Percentiles rank a stretch among this genome's conserved stretches.
phyloP scores from a whole-genome alignment of 2,113 vertebrate genomes.

The Theristicus caerulescens region DNA sequence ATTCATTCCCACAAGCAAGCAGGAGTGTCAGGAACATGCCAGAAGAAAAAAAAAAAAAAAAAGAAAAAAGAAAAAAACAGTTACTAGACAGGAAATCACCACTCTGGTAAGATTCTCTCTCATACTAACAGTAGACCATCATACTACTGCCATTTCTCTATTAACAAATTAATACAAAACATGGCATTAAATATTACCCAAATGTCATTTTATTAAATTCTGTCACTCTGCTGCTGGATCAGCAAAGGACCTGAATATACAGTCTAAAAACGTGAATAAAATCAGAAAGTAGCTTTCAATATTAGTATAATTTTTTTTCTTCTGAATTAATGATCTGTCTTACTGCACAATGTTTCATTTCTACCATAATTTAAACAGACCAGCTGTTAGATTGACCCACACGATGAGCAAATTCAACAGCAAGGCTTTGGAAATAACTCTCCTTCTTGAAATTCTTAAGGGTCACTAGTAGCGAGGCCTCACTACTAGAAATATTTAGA shows the following conservation, averaged over 20 bases:
- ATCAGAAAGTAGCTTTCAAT: neutral
- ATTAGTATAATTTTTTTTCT: neutral
- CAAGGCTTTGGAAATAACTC: neutral
- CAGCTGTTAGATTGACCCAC: neutral
- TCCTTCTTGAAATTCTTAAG: neutral
- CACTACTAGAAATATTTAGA: neutral
- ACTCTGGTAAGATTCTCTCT: slow-evolving; percentile 23
- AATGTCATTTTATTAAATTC: neutral
- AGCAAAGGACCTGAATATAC: neutral
- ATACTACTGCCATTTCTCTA: neutral
- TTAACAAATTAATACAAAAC: neutral
- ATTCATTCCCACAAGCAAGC: slow-evolving; percentile 68
- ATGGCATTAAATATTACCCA: neutral
- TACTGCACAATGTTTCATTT: neutral
- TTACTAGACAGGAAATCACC: slow-evolving; percentile 53
- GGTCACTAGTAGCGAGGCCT: neutral
- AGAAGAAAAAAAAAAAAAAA: slow-evolving; percentile 36
- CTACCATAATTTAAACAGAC: neutral
- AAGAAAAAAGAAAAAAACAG: slow-evolving; percentile 8
- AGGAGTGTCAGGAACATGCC: slow-evolving; percentile 68
- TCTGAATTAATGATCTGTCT: neutral
- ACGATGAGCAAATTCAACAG: neutral
- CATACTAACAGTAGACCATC: neutral
- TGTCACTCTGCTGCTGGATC: neutral
- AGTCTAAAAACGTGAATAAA: neutral